Base-by-base conservation (phyloP, 2,797 vertebrate genomes). In the Platyrinchus mystaceus region DNA sequence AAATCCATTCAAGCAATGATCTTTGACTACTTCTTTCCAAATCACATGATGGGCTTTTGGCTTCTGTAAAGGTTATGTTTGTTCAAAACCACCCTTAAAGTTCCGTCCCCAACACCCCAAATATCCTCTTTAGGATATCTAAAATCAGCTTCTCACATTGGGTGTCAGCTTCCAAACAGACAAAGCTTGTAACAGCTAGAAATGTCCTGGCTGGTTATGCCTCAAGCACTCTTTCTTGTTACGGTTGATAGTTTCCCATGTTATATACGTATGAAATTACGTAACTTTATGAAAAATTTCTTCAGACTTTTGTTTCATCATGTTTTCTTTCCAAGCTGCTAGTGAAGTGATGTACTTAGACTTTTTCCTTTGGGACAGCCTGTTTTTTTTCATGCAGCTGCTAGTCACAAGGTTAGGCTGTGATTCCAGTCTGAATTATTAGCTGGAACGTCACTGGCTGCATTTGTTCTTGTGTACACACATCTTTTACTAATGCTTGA, bases 1-100 rank as follows among this genome's bases (percentile, higher is more conserved):
- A 95, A 91, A 91, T 87, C 64, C 30, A 66, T 80, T 89, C 68
- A 89, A 80, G 39, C 27, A 66, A 19, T 55, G 41, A 58, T 79
- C n/a, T 87, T 76, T 68, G 59, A 89, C 68, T 64, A 14, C 12
- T 47, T 68, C 50, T 87, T 91, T 89, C 46, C 36, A 82, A 71
- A 17, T 24, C 47, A 16, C 71, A 34, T 55, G 56, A 66, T 27
- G 22, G 36, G 14, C 15, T 73, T 76, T 53, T 77, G 85, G 63
- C 63, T 93, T 76, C 56, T 83, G 50, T 28, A 58, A 89, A 82
- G 50, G 70, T 79, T 81, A 56, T 81, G 56, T 75, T 96, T 92
- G 44, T 44, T 49, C 62, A 60, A 93, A 88, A 64, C 18, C 17
- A 75, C 26, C 10, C 44, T 84, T 78, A 74, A 85, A 53, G n/a